phyloP scores from a whole-genome alignment of 2,888 invertebrate species.

The Anoncus sp. region DNA sequence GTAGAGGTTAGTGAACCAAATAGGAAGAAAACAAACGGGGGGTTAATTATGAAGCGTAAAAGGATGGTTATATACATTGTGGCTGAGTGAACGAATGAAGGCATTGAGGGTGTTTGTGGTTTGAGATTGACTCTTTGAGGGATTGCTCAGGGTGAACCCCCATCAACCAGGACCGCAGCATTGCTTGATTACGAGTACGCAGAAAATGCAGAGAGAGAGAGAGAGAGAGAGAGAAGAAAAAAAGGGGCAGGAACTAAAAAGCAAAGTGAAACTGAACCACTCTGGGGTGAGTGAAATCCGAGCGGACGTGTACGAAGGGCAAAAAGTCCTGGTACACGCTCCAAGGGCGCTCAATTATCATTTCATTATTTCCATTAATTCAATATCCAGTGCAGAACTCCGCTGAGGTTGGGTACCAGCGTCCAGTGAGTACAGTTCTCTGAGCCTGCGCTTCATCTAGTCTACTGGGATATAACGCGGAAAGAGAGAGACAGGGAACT shows the following conservation, averaged over 20 bases:
- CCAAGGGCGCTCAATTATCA: conserved; percentile 75
- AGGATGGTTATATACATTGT: background rate
- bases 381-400: conserved; percentile 72
- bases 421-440: conserved; percentile 29
- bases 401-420: conserved; percentile 20
- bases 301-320: conserved; percentile 43
- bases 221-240: conserved; percentile 18
- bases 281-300: conserved; percentile 50
- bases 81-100: conserved; percentile 10
- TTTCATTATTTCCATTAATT: conserved; percentile 81
- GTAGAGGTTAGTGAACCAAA: conserved; percentile 6
- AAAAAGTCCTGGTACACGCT: conserved; percentile 36
- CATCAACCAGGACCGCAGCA: conserved; percentile 20
- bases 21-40: conserved; percentile 36
- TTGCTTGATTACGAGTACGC: conserved; percentile 44
- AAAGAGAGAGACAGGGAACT: conserved; percentile 39
- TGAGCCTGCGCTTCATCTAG: conserved; percentile 27
- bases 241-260: background rate
- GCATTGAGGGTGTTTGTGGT: conserved; percentile 31
- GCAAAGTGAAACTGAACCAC: conserved; percentile 43
- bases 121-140: conserved; percentile 67
- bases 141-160: conserved; percentile 60
- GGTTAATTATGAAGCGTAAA: conserved; percentile 60
- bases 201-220: background rate
- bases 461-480: conserved; percentile 34